A percentile compares a stretch with the other conserved stretches of the same genome.
phyloP scores from a whole-genome alignment of 2,113 vertebrate genomes.

The Hylia prasina region DNA sequence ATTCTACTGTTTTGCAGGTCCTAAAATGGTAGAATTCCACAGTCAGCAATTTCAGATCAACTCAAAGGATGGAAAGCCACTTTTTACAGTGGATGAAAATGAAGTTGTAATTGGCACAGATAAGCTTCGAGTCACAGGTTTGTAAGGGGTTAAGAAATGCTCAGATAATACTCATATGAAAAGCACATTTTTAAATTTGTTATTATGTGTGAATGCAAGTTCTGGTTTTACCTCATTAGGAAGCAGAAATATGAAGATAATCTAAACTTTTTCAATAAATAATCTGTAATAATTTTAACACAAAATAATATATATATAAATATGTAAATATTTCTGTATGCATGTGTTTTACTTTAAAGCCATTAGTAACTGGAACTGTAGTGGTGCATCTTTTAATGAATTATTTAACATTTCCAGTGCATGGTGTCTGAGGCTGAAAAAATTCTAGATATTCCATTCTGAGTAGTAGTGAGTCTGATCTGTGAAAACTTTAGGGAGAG shows the following conservation, averaged over 20 bases:
- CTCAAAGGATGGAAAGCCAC: slow-evolving; percentile 78
- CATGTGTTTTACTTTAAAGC: neutral
- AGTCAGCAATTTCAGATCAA: slow-evolving; percentile 82
- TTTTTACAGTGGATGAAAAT: slow-evolving; percentile 86
- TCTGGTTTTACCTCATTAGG: neutral
- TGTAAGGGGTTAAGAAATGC: neutral
- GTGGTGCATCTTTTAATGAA: neutral
- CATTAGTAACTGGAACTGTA: neutral
- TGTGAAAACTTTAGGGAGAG: neutral
- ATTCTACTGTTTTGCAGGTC: slow-evolving; percentile 76
- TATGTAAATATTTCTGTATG: neutral
- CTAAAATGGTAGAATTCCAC: slow-evolving; percentile 81
- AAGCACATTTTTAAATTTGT: neutral
- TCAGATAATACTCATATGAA: neutral
- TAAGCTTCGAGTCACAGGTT: slow-evolving; percentile 93
- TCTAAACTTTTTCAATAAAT: neutral
- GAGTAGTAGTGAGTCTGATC: neutral
- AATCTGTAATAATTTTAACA: neutral
- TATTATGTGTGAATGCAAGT: neutral
- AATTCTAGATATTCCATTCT: neutral
- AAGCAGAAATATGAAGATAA: neutral
- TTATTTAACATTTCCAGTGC: neutral
- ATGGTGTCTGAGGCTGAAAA: neutral
- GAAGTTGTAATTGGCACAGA: slow-evolving; percentile 82
- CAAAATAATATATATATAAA: neutral